Base-by-base conservation (phyloP, 2,888 invertebrate species). In the Meghimatium bilineatum region DNA sequence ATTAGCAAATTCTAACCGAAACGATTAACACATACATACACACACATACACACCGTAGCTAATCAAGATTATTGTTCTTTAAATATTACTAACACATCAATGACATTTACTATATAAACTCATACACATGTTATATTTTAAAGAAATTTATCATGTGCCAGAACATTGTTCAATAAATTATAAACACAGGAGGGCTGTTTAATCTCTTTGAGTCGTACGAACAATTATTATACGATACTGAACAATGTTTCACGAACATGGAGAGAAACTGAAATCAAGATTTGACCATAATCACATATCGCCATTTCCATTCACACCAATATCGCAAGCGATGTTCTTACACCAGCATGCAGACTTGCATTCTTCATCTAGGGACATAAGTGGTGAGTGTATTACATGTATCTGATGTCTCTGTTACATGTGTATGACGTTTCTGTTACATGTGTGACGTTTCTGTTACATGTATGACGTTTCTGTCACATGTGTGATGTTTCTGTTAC, bases 241-340 rank as follows among this genome's bases (percentile, higher is more conserved):
- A 52, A 74, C 52, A 74, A 74, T 74, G 74, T 74, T 74, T 52
- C 74, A 74, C 3, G 74, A 74, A 32, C 74, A 63, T 26, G 77
- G 77, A 77, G 77, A 63, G 29, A 60, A 63, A 34, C 36, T 77
- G 77, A 77, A 63, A 74, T 56, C 77, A 36, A 60, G 77, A 38
- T 77, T 38, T 63, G 77, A 77, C 5, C 77, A 63, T 26, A 60
- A 23, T 76, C 56, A 60, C n/a, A 60, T 77, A 3, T 38, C 77
- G 17, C 77, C 34, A 14, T 77, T 77, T 77, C 77, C 77, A 23
- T n/a, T 63, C 26, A 29, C 63, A 36, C 63, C 34, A 1, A 63
- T 36, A 17, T n/a, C 77, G 38, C 60, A 60, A 63, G 26, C 36
- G 17, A 63, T 77, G 60, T 77, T 38, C 38, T 12, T 77, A n/a